These are phyloP conservation scores for Popillia japonica DNA, from an alignment of 1,140 invertebrate species.

Conservation along the genomic window DNA sequence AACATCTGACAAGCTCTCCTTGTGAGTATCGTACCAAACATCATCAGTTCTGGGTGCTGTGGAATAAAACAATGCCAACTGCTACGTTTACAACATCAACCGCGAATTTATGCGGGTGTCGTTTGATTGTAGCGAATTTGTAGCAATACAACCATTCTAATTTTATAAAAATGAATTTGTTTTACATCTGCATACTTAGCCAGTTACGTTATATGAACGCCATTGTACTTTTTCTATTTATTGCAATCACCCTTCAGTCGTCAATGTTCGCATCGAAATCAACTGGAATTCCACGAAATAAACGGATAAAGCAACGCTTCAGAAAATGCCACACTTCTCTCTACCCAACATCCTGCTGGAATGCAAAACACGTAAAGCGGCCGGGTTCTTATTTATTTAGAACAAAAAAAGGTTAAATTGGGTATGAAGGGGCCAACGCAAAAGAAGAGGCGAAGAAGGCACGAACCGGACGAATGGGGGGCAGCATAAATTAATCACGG, in stretches of 20 bases:
- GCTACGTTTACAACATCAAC: too few relatives aligned
- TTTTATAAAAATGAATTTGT: too few relatives aligned
- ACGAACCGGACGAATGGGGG: slow-evolving; percentile 20
- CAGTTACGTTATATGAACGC: too few relatives aligned
- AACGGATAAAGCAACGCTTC: slow-evolving; percentile 17
- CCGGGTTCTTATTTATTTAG: slow-evolving; percentile 33
- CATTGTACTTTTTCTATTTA: too few relatives aligned
- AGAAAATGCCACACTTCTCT: slow-evolving; percentile 29
- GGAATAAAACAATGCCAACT: too few relatives aligned
- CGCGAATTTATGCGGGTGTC: too few relatives aligned
- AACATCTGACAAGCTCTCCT: too few relatives aligned
- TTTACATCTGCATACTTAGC: too few relatives aligned
- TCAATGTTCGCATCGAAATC: not conserved
- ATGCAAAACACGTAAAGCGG: slow-evolving; percentile 33
- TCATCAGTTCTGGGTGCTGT: too few relatives aligned
- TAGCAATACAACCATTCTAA: too few relatives aligned
- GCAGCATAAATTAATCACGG: slow-evolving; percentile 34
- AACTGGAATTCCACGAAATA: not conserved
- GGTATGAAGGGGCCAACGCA: slow-evolving; percentile 18
- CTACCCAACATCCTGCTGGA: slow-evolving; percentile 14
- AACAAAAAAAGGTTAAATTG: slow-evolving; percentile 35
- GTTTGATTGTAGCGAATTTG: too few relatives aligned
- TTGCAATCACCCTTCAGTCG: not conserved
- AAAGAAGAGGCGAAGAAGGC: not conserved
- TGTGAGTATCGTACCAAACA: too few relatives aligned